Conservation (phyloP, 2,888 invertebrate species). For the Eutolmus rufibarbis region DNA sequence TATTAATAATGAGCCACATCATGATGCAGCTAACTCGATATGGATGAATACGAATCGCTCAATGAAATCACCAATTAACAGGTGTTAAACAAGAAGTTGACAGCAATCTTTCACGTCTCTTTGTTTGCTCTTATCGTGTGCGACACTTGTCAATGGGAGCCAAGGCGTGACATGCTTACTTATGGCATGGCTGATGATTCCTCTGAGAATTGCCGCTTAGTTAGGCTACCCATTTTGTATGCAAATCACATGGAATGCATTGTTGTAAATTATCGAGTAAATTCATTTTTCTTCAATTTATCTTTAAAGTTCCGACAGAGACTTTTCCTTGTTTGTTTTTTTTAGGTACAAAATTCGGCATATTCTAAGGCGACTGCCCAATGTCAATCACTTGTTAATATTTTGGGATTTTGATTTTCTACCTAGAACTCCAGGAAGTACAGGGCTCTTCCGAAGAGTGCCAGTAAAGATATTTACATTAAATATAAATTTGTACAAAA, state of each 20-base stretch:
- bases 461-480: not conserved
- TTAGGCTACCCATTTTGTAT: not conserved
- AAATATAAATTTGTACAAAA: not conserved
- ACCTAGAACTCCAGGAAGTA: not conserved
- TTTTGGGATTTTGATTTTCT: not conserved
- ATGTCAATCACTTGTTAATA: not conserved
- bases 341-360: not conserved
- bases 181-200: not conserved
- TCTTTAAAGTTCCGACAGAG: not conserved
- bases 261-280: not conserved
- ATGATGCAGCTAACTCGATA: not conserved
- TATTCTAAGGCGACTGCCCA: not conserved
- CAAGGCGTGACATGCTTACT: not conserved
- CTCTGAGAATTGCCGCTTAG: not conserved
- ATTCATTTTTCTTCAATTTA: not conserved
- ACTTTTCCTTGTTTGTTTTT: not conserved
- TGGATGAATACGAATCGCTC: not conserved
- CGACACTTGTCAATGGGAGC: not conserved
- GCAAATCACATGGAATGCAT: not conserved
- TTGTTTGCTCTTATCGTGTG: not conserved
- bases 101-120: not conserved
- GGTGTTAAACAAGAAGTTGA: not conserved
- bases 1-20: not conserved
- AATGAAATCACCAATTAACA: not conserved
- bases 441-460: not conserved